Conservation (phyloP, 2,888 invertebrate genomes). For the Heliconius ismenius region DNA sequence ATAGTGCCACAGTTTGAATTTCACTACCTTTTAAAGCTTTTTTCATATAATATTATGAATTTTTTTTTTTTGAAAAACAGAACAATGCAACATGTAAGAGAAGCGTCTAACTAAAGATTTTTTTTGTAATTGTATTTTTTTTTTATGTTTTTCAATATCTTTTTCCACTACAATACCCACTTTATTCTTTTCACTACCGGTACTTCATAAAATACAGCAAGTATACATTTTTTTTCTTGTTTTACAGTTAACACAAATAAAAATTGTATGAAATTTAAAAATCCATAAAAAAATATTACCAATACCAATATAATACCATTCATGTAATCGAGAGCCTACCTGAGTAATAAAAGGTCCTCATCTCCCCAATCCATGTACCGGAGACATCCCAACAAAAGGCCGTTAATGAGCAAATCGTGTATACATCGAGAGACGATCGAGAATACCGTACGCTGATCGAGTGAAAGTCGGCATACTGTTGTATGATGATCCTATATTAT, state of each 20-base stretch:
- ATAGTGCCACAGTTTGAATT: no score
- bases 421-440: conserved; percentile 55
- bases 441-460: conserved; percentile 60
- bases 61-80: fast-evolving
- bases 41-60: no score
- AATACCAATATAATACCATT: conserved; percentile 12
- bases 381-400: conserved; percentile 68
- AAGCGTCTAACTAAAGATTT: neutral
- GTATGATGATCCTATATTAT: conserved; percentile 43
- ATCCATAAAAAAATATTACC: conserved; percentile 13
- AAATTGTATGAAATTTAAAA: neutral
- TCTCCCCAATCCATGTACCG: conserved; percentile 33
- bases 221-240: neutral
- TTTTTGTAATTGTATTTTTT: no score
- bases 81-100: neutral
- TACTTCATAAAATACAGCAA: neutral
- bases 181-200: neutral
- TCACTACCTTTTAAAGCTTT: neutral
- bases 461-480: conserved; percentile 67
- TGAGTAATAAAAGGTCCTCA: conserved; percentile 23
- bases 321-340: conserved; percentile 10
- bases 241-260: neutral
- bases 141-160: neutral
- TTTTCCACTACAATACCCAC: neutral
- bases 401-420: conserved; percentile 78